Conservation (phyloP, 2,888 invertebrate species). For the Caenorhabditis zanzibari region DNA sequence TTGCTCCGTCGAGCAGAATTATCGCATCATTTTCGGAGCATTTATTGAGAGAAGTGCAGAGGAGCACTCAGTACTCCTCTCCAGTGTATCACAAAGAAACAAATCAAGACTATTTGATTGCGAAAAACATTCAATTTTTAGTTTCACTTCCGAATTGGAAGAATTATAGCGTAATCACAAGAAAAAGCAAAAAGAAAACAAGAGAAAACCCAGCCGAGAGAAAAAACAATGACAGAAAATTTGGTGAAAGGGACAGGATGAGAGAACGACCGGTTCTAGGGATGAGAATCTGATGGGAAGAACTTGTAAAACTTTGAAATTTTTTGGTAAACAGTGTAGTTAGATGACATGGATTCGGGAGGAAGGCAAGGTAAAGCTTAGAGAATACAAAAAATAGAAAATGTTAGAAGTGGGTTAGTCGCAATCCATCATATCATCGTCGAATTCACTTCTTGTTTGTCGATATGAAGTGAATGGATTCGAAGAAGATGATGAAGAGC, state of each 20-base stretch:
- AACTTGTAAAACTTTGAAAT: not conserved
- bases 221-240: conserved; percentile 17
- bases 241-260: not conserved
- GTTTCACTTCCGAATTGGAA: not conserved
- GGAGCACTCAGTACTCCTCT: too few species aligned
- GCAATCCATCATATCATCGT: conserved; percentile 71
- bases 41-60: too few species aligned
- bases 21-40: too few species aligned
- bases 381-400: not conserved
- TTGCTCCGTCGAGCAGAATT: too few species aligned
- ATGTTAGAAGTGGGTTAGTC: conserved; percentile 40
- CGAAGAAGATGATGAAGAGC: conserved; percentile 60
- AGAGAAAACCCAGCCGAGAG: conserved; percentile 44
- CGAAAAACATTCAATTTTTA: not conserved
- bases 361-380: conserved; percentile 29
- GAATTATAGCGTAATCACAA: conserved; percentile 35
- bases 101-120: not conserved
- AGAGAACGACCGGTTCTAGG: conserved; percentile 48
- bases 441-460: conserved; percentile 46
- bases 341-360: conserved; percentile 15
- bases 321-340: not conserved
- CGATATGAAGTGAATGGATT: conserved; percentile 69
- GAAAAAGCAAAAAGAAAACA: conserved; percentile 31
- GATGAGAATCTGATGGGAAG: conserved; percentile 42
- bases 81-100: not conserved